phyloP scores from a whole-genome alignment of 1,140 invertebrate species.

The Drosophila subobscura region DNA sequence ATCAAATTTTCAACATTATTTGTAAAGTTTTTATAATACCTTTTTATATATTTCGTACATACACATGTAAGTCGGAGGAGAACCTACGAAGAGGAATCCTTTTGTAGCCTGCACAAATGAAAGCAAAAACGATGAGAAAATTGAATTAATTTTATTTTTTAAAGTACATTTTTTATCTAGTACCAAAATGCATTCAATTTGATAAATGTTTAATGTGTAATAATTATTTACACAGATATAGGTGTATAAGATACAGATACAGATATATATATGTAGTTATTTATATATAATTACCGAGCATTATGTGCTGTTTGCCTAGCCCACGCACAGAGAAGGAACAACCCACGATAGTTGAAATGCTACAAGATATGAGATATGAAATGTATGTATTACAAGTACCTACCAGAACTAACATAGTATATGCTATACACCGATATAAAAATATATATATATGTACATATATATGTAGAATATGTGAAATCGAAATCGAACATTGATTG shows the following conservation, averaged over 20 bases:
- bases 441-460: conserved; percentile 12
- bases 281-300: neutral
- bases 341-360: conserved; percentile 27
- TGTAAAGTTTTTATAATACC: conserved; percentile 70
- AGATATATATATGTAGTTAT: conserved; percentile 29
- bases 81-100: neutral
- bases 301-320: conserved; percentile 15
- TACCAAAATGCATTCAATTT: conserved; percentile 75
- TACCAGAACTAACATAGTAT: conserved; percentile 25
- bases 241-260: conserved; percentile 20
- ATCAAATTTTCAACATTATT: conserved; percentile 53
- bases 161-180: conserved; percentile 61
- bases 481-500: conserved; percentile 12
- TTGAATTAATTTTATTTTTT: conserved; percentile 63
- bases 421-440: too few relatives aligned
- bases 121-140: conserved; percentile 9
- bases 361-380: conserved; percentile 16
- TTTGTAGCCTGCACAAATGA: conserved; percentile 45
- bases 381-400: conserved; percentile 41
- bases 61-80: conserved; percentile 13
- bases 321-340: conserved; percentile 4
- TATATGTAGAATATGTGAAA: conserved; percentile 12
- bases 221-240: conserved; percentile 37
- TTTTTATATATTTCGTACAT: conserved; percentile 57
- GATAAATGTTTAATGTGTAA: conserved; percentile 64